Evolutionary conservation across 2,888 invertebrate genomes (phyloP), one percentile per base, ranked within the genome.

Genomic region (Standfussiana lucernea): DNA sequence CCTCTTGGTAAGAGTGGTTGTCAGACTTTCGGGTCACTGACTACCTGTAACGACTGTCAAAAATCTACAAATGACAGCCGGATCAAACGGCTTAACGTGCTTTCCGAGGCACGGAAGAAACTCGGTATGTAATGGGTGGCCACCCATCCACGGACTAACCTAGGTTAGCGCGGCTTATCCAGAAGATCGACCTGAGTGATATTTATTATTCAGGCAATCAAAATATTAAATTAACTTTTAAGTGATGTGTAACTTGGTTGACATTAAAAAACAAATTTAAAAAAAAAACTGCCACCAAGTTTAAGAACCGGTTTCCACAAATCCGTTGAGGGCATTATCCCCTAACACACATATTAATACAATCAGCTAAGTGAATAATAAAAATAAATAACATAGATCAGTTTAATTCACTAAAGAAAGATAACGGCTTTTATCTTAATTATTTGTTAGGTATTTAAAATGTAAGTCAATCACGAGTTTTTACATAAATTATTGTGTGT

Each of bases 301-400:
- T 15, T 8, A 18, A 42, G 21, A 62, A 72, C 80, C 47, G 47
- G 80, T 78, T 70, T 8, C 2, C 5, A 37, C 28, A 53, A 47
- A 72, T 65, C 80, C 64, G 73, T 42, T 65, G 75, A 53, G 74
- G 66, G 80, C 79, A 79, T 62, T 74, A 67, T 80, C 50, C 66
- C 24, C 47, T 15, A 67, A 13, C 59, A 66, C 13, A 50, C 13
- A 4, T 24, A 21, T 59, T 59, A 59, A 21, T 2, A 65, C 15
- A 67, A 66, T 72, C 73, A 53, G 8, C 15, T 53, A 21, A 37
- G 13, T 2, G 42, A 67, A 75, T 28, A 28, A 37, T 37, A 40
- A 62, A 53, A 66, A n/a, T n/a, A n/a, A 50, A n/a, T 15, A 53
- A 53, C 6, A 37, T 32, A 73, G 11, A 81, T 45, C 61, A 61